A percentile compares a stretch with the other conserved stretches of the same genome.
These are phyloP conservation scores for Labia minor DNA, from an alignment of 2,888 invertebrate genomes.

Conservation along the genomic window DNA sequence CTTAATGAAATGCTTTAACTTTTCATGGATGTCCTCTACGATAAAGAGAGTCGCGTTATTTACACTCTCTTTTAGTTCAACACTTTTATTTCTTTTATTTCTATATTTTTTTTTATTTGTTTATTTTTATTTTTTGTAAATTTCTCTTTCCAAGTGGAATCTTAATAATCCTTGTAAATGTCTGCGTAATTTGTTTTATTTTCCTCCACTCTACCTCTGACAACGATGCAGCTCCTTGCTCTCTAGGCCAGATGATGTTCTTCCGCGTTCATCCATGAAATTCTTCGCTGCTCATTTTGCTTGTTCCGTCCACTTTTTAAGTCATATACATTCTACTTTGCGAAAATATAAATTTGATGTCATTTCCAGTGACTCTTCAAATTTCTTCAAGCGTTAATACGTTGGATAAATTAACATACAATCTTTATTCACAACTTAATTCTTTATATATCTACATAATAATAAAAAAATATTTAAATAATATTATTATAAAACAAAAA, in stretches of 20 bases:
- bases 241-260: neutral
- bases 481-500: too few relatives aligned
- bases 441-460: too few relatives aligned
- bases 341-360: slow-evolving; percentile 1
- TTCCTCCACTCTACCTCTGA: neutral
- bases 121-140: too few relatives aligned
- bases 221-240: neutral
- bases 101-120: too few relatives aligned
- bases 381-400: neutral
- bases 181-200: neutral
- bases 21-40: too few relatives aligned
- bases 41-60: too few relatives aligned
- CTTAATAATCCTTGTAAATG: neutral
- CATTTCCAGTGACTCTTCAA: slow-evolving; percentile 2
- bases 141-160: neutral
- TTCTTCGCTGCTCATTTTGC: neutral
- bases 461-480: too few relatives aligned
- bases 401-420: neutral
- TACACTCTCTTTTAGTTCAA: too few relatives aligned
- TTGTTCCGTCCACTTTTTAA: neutral
- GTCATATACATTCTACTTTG: slow-evolving; percentile 1
- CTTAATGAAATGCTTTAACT: too few relatives aligned
- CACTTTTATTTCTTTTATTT: too few relatives aligned
- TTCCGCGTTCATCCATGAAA: slow-evolving; percentile 1
- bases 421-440: too few relatives aligned